These are phyloP conservation scores for Neodiprion lecontei DNA, from an alignment of 1,140 invertebrate species.

Conservation along the genomic window DNA sequence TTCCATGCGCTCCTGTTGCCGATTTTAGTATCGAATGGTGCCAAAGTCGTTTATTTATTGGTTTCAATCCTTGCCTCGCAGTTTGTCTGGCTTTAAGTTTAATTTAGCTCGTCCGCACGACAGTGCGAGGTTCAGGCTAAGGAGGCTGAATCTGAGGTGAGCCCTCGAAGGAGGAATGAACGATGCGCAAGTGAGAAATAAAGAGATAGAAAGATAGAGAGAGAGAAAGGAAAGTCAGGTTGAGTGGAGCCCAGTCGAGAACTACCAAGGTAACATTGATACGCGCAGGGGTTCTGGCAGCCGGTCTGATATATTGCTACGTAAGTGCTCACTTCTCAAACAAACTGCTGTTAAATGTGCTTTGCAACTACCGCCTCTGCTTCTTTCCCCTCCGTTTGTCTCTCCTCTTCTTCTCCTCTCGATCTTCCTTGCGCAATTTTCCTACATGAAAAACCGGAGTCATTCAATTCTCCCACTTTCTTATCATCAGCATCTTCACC, in stretches of 20 bases:
- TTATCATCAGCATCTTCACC: background rate
- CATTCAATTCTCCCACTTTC: background rate
- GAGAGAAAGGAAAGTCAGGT: background rate
- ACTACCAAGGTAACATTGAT: conserved; percentile 2
- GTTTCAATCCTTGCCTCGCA: conserved; percentile 29
- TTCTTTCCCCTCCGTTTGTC: background rate
- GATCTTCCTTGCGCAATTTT: background rate
- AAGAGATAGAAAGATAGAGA: background rate
- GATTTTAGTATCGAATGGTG: conserved; percentile 35
- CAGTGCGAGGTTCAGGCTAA: background rate
- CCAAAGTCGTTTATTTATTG: conserved; percentile 46
- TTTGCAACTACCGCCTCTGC: conserved; percentile 10
- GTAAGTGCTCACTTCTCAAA: conserved; percentile 16
- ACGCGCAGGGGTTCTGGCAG: conserved; percentile 7
- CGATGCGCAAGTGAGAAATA: background rate
- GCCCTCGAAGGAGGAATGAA: background rate
- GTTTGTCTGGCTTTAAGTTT: conserved; percentile 41
- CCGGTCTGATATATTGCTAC: conserved; percentile 17
- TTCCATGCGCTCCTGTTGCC: conserved; percentile 30
- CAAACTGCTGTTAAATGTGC: conserved; percentile 14
- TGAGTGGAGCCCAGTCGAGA: background rate
- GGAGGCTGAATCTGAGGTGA: background rate
- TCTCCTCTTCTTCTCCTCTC: background rate
- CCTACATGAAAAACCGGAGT: background rate
- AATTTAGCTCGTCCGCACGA: conserved; percentile 32